Evolutionary conservation across 1,140 invertebrate genomes (phyloP).

Genomic region (Bacillus rossius): DNA sequence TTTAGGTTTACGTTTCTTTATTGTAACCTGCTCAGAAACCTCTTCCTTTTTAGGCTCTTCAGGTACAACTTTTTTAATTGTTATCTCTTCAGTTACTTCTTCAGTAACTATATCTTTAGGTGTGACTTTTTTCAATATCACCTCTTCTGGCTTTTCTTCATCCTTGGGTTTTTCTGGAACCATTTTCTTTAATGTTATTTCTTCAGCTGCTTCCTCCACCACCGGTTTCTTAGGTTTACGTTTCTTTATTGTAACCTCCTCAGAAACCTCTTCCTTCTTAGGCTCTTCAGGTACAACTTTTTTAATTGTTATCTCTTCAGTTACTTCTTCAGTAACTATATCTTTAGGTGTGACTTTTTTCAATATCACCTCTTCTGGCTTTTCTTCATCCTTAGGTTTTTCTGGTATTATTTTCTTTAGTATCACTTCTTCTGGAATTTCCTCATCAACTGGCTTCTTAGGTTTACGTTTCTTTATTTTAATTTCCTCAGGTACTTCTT

Average conservation of each 20-base stretch:
- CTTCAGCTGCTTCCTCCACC: slow-evolving; percentile 13
- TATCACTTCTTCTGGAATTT: slow-evolving; percentile 10
- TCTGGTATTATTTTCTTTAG: slow-evolving; percentile 9
- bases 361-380: slow-evolving; percentile 14
- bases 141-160: slow-evolving; percentile 42
- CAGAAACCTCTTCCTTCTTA: slow-evolving; percentile 6
- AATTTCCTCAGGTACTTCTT: slow-evolving; percentile 11
- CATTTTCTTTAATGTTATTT: slow-evolving; percentile 7
- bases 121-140: slow-evolving; percentile 49
- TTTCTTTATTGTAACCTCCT: slow-evolving; percentile 20
- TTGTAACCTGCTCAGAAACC: slow-evolving; percentile 17
- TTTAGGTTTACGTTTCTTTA: slow-evolving; percentile 22
- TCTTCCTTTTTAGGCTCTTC: slow-evolving; percentile 24
- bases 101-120: slow-evolving; percentile 37
- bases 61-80: slow-evolving; percentile 28
- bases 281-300: slow-evolving; percentile 18
- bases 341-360: slow-evolving; percentile 18
- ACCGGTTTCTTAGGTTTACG: slow-evolving; percentile 7
- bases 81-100: slow-evolving; percentile 22
- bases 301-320: background rate
- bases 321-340: slow-evolving; percentile 14
- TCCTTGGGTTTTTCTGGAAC: slow-evolving; percentile 41
- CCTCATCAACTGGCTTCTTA: slow-evolving; percentile 41
- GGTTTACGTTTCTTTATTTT: slow-evolving; percentile 48
- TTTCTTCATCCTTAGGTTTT: slow-evolving; percentile 10